A percentile compares a stretch with the other conserved stretches of the same genome.
Evolutionary conservation across 2,113 vertebrate species (phyloP).

Genomic region (Microtus montanus): DNA sequence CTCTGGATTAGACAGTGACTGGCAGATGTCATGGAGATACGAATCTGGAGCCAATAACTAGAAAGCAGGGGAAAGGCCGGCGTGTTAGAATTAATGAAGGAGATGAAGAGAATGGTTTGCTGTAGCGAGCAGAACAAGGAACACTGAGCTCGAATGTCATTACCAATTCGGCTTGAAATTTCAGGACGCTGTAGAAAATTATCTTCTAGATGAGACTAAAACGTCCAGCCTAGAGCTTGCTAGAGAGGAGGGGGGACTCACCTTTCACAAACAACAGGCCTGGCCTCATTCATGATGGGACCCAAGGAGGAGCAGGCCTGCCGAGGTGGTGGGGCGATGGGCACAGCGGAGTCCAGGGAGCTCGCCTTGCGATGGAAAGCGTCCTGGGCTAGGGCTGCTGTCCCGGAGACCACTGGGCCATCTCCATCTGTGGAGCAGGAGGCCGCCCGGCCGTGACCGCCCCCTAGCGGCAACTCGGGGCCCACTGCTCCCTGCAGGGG

Average conservation of each 20-base stretch:
- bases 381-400: conserved; percentile 82
- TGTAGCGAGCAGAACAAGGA: background rate
- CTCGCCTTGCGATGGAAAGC: conserved; percentile 85
- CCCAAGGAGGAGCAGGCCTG: conserved; percentile 96
- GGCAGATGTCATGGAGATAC: background rate
- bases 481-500: conserved; percentile 91
- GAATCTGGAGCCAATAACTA: background rate
- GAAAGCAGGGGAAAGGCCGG: background rate
- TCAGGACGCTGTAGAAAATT: background rate
- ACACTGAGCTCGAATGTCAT: background rate
- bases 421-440: conserved; percentile 86
- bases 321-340: conserved; percentile 93
- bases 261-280: conserved; percentile 97
- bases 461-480: conserved; percentile 83
- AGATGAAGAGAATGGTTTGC: background rate
- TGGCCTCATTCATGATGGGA: conserved; percentile 89
- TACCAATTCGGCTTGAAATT: background rate
- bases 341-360: conserved; percentile 87
- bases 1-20: background rate
- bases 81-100: background rate
- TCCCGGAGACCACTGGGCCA: conserved; percentile 27
- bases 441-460: conserved; percentile 76
- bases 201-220: background rate
- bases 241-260: conserved; percentile 67
- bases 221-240: background rate